Percentiles rank a stretch among this genome's conserved stretches.
Conservation (phyloP, 1,140 invertebrate species). For the Platyscapa corneri region DNA sequence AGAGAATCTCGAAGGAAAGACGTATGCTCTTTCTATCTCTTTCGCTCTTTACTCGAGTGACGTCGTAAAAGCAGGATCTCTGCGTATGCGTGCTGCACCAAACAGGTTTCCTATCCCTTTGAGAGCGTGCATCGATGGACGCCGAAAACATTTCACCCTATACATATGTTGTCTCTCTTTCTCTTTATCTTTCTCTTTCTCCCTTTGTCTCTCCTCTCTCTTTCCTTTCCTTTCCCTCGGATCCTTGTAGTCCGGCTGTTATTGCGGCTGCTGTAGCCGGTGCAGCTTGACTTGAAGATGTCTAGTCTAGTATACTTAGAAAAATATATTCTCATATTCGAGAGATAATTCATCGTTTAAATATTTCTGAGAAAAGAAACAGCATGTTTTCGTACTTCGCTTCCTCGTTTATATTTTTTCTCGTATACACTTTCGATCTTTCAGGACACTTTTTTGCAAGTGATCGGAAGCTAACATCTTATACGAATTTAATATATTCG, state of each 20-base stretch:
- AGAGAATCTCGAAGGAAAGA: conserved; percentile 58
- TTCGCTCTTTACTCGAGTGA: not conserved
- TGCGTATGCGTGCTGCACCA: conserved; percentile 56
- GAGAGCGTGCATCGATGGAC: conserved; percentile 46
- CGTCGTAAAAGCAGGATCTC: conserved; percentile 50
- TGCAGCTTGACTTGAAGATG: conserved; percentile 45
- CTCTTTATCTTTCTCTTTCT: not conserved
- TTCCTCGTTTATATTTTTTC: not conserved
- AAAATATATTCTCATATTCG: conserved; percentile 52
- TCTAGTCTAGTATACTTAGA: conserved; percentile 42
- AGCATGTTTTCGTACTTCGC: conserved; percentile 20
- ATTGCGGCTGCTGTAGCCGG: conserved; percentile 28
- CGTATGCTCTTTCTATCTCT: conserved; percentile 46
- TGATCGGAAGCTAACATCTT: no score
- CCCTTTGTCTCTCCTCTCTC: not conserved
- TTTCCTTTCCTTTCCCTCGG: conserved; percentile 13
- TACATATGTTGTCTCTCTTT: not conserved
- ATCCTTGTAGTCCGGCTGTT: conserved; percentile 33
- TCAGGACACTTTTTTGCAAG: no score
- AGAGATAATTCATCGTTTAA: conserved; percentile 53
- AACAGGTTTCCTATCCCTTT: conserved; percentile 64
- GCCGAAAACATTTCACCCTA: conserved; percentile 16
- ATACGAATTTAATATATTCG: no score
- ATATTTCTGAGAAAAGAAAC: conserved; percentile 10
- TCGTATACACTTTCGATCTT: not conserved